phyloP scores from a whole-genome alignment of 2,888 invertebrate species.

The Siphlonurus alternatus region DNA sequence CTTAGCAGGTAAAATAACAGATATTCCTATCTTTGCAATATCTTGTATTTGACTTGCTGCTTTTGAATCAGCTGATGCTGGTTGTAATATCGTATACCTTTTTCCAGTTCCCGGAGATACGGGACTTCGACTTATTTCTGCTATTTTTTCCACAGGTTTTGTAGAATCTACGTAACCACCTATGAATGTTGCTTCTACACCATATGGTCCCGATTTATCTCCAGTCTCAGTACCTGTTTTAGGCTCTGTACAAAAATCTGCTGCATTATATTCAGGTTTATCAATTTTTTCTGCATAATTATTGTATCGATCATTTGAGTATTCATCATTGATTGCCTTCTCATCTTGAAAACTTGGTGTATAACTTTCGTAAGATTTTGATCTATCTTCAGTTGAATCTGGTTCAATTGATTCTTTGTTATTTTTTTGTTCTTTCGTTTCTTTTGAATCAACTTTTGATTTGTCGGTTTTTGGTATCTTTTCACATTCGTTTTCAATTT shows the following conservation, averaged over 20 bases:
- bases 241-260: background rate
- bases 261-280: background rate
- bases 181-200: background rate
- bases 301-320: background rate
- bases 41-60: conserved; percentile 71
- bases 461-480: conserved; percentile 10
- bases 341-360: background rate
- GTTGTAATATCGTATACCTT: conserved; percentile 76
- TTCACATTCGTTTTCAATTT: conserved; percentile 33
- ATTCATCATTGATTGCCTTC: background rate
- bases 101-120: conserved; percentile 35
- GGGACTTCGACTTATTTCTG: background rate
- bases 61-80: conserved; percentile 61
- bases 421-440: background rate
- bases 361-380: background rate
- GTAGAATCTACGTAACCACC: background rate
- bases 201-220: background rate
- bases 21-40: background rate
- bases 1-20: background rate
- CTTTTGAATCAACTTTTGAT: background rate
- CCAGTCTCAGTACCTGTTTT: background rate
- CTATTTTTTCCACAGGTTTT: background rate
- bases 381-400: background rate
- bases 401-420: background rate
- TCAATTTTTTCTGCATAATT: background rate